Percentiles rank a stretch among this genome's conserved stretches.
Conservation (phyloP, 2,888 invertebrate genomes). For the Pyralis farinalis region DNA sequence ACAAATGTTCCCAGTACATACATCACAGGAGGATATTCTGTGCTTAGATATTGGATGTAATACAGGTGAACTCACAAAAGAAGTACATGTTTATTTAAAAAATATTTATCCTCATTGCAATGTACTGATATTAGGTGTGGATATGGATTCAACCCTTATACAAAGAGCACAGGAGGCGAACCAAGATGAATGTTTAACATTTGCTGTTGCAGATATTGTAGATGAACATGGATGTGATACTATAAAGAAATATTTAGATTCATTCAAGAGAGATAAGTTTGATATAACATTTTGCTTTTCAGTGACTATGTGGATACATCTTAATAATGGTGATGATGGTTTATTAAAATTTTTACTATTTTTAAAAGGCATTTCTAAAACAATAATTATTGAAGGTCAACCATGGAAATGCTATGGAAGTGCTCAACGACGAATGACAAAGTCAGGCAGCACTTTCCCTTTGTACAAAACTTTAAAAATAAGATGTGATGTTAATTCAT, state of each 20-base stretch:
- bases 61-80: constrained; percentile 86
- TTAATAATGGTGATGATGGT: constrained; percentile 90
- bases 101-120: constrained; percentile 47
- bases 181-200: constrained; percentile 66
- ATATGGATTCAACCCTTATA: constrained; percentile 87
- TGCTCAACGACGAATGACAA: constrained; percentile 86
- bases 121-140: constrained; percentile 83
- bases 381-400: constrained; percentile 90
- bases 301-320: constrained; percentile 94
- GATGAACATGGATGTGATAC: constrained; percentile 39
- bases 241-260: constrained; percentile 70
- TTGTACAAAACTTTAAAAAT: constrained; percentile 81
- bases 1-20: constrained; percentile 48
- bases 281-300: constrained; percentile 90
- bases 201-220: constrained; percentile 83
- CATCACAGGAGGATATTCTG: constrained; percentile 42
- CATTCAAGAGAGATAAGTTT: constrained; percentile 70
- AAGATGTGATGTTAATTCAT: constrained; percentile 80
- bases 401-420: constrained; percentile 92
- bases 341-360: constrained; percentile 82
- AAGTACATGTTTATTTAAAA: constrained; percentile 76
- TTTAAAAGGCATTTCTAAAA: constrained; percentile 72
- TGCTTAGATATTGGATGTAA: constrained; percentile 90
- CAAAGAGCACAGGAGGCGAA: constrained; percentile 83
- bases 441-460: constrained; percentile 82